A percentile compares a stretch with the other conserved stretches of the same genome.
Conservation (phyloP, 2,797 vertebrate genomes). For the Microctenopoma steveboyesi region DNA sequence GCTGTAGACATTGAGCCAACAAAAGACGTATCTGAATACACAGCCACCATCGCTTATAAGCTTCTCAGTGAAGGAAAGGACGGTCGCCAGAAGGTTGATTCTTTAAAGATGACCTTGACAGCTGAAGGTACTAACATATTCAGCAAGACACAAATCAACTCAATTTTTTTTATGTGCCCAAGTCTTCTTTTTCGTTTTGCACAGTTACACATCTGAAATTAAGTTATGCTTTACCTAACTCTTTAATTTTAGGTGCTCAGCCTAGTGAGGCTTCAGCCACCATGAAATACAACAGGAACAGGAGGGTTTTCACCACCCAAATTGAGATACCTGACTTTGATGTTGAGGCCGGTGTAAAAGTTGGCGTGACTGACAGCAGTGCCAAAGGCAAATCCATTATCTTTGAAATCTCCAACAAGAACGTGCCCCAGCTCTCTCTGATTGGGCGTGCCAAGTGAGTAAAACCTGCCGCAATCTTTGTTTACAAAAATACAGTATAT, state of each 20-base stretch:
- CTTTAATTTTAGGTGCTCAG: slow-evolving; percentile 75
- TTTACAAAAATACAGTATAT: neutral
- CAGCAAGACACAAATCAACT: neutral
- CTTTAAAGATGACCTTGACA: slow-evolving; percentile 83
- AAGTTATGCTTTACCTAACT: slow-evolving; percentile 19
- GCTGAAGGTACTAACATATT: slow-evolving; percentile 84
- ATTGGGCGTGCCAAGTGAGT: slow-evolving; percentile 87
- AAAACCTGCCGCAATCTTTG: slow-evolving; percentile 15
- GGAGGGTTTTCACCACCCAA: slow-evolving; percentile 84
- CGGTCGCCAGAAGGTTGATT: slow-evolving; percentile 82
- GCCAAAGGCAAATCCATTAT: slow-evolving; percentile 75
- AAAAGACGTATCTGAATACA: slow-evolving; percentile 85
- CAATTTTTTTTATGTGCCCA: neutral
- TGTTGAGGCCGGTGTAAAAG: slow-evolving; percentile 85
- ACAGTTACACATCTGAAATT: slow-evolving; percentile 1
- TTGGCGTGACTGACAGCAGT: slow-evolving; percentile 83
- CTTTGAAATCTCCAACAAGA: slow-evolving; percentile 89
- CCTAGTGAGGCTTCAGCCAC: slow-evolving; percentile 82
- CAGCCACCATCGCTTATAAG: slow-evolving; percentile 84
- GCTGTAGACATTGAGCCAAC: slow-evolving; percentile 85
- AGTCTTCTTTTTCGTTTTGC: neutral
- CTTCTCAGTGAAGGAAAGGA: slow-evolving; percentile 82
- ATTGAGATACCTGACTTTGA: slow-evolving; percentile 86
- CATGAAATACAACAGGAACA: slow-evolving; percentile 89
- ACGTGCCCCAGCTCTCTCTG: slow-evolving; percentile 87